These are phyloP conservation scores for Antheraea assamensis DNA, from an alignment of 2,888 invertebrate species.

Conservation along the genomic window DNA sequence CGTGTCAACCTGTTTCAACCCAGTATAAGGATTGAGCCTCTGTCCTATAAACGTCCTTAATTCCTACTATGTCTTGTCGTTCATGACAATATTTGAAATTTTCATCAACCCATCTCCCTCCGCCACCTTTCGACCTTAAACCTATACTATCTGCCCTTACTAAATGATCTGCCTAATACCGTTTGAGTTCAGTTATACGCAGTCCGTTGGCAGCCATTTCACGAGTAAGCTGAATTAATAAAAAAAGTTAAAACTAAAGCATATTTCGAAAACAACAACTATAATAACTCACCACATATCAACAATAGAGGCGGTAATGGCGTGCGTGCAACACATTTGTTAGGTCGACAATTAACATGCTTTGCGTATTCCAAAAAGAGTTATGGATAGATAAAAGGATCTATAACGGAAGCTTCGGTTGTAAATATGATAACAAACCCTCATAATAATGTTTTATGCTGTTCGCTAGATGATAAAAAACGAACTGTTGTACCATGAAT, in stretches of 20 bases:
- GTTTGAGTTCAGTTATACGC: no score
- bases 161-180: no score
- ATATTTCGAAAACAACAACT: neutral
- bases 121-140: no score
- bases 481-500: neutral
- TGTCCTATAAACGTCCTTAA: no score
- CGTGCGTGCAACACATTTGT: neutral
- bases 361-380: slow-evolving; percentile 12
- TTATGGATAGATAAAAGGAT: slow-evolving; percentile 6
- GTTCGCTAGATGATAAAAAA: neutral
- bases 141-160: no score
- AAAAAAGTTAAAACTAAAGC: neutral
- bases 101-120: no score
- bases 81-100: no score
- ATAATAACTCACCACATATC: neutral
- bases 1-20: no score
- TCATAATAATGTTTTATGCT: neutral
- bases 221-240: neutral
- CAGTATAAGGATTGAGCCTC: no score
- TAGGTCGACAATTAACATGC: neutral
- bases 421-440: neutral
- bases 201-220: no score
- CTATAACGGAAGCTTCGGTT: slow-evolving; percentile 10
- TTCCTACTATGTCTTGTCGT: no score
- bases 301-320: neutral